Conservation (phyloP, 2,113 vertebrate species). For the Numida meleagris region DNA sequence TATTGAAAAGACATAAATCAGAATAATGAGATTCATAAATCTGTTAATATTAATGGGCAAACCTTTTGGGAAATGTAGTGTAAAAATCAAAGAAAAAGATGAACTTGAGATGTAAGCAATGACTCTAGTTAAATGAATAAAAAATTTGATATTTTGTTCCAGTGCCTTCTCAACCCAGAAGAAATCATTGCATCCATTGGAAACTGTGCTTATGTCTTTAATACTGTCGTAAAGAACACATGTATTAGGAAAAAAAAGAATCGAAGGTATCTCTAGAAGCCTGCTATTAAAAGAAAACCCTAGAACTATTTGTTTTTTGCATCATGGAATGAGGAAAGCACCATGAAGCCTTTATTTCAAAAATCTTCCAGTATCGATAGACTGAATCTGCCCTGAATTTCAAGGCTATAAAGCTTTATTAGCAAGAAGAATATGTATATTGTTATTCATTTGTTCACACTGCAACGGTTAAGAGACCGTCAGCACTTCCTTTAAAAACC, state of each 20-base stretch:
- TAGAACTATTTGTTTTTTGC: constrained; percentile 42
- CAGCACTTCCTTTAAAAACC: constrained; percentile 39
- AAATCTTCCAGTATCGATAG: constrained; percentile 39
- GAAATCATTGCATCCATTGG: not conserved
- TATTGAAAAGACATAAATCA: constrained; percentile 78
- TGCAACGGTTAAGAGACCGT: constrained; percentile 50
- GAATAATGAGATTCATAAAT: constrained; percentile 78
- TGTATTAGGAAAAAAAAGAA: not conserved
- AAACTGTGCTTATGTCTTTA: constrained; percentile 25
- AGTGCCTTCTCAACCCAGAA: constrained; percentile 12
- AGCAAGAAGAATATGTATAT: constrained; percentile 35
- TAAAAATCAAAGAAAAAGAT: constrained; percentile 78
- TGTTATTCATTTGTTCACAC: constrained; percentile 61
- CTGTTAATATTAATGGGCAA: constrained; percentile 76
- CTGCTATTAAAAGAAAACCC: constrained; percentile 19
- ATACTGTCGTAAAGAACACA: not conserved
- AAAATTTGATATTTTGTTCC: constrained; percentile 63
- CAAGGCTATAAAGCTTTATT: constrained; percentile 65
- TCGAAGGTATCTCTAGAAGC: constrained; percentile 8
- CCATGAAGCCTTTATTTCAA: constrained; percentile 49
- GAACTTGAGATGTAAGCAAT: constrained; percentile 54
- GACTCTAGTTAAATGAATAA: constrained; percentile 62
- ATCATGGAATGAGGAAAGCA: constrained; percentile 6
- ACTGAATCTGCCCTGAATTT: constrained; percentile 41
- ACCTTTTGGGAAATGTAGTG: constrained; percentile 70